These are phyloP conservation scores for Geotrupes spiniger DNA, from an alignment of 2,888 invertebrate species.

Conservation along the genomic window DNA sequence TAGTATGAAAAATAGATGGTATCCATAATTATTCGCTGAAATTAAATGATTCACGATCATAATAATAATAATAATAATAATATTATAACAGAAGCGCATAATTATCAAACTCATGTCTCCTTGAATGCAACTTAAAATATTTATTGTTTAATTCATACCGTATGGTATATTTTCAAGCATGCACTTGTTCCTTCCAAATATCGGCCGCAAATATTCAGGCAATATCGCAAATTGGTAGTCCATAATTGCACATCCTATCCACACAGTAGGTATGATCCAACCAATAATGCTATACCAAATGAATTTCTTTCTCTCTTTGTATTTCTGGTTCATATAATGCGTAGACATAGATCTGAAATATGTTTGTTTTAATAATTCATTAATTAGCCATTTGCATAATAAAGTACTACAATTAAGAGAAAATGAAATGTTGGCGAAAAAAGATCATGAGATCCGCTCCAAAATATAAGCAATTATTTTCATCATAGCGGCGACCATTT, in stretches of 20 bases:
- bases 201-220: neutral
- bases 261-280: slow-evolving; percentile 62
- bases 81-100: too few relatives aligned
- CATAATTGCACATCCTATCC: slow-evolving; percentile 41
- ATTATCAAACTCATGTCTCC: too few relatives aligned
- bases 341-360: slow-evolving; percentile 52
- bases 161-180: neutral
- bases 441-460: too few relatives aligned
- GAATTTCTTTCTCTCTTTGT: slow-evolving; percentile 58
- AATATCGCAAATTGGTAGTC: slow-evolving; percentile 6
- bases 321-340: slow-evolving; percentile 51
- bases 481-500: too few relatives aligned
- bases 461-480: too few relatives aligned
- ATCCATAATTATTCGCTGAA: neutral
- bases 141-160: too few relatives aligned
- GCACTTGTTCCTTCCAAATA: neutral
- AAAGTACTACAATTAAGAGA: too few relatives aligned
- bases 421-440: too few relatives aligned
- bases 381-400: too few relatives aligned
- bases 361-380: too few relatives aligned
- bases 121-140: too few relatives aligned
- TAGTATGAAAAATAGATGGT: neutral
- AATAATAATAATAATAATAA: too few relatives aligned
- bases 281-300: slow-evolving; percentile 67
- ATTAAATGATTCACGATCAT: neutral